Percentiles rank a stretch among this genome's conserved stretches.
phyloP scores from a whole-genome alignment of 2,113 vertebrate species.

The Hippolais icterina region DNA sequence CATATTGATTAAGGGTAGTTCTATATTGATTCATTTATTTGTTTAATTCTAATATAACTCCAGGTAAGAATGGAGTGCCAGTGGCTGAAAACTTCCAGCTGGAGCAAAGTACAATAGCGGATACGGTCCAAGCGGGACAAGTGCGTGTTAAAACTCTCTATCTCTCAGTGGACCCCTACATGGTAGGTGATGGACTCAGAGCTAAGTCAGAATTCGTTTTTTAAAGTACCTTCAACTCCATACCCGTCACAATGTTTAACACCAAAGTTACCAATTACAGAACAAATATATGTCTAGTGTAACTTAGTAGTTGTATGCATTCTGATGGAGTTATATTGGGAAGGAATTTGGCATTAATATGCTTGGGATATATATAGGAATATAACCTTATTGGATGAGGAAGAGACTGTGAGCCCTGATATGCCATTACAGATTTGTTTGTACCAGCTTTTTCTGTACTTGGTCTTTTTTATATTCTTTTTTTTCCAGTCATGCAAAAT shows the following conservation, averaged over 20 bases:
- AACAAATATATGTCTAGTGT: not conserved
- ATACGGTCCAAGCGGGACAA: slow-evolving; percentile 77
- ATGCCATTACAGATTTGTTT: not conserved
- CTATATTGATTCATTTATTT: not conserved
- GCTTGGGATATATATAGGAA: not conserved
- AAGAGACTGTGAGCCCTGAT: not conserved
- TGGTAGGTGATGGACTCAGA: slow-evolving; percentile 76
- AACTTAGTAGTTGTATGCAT: not conserved
- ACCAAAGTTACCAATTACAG: not conserved
- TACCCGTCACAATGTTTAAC: not conserved
- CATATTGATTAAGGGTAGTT: not conserved
- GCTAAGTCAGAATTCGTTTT: not conserved
- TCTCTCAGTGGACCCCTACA: slow-evolving; percentile 96
- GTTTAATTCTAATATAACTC: slow-evolving; percentile 23
- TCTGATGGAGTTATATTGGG: not conserved
- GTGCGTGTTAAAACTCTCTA: slow-evolving; percentile 85
- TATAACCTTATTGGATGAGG: not conserved
- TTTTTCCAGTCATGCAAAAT: not conserved
- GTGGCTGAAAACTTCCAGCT: slow-evolving; percentile 85
- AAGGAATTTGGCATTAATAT: not conserved
- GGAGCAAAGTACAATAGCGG: slow-evolving; percentile 76
- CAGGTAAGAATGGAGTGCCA: slow-evolving; percentile 85
- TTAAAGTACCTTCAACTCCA: not conserved
- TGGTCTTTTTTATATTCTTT: not conserved
- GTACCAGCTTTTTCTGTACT: not conserved